These are phyloP conservation scores for Gerris lacustris DNA, from an alignment of 2,888 invertebrate genomes.

Conservation along the genomic window DNA sequence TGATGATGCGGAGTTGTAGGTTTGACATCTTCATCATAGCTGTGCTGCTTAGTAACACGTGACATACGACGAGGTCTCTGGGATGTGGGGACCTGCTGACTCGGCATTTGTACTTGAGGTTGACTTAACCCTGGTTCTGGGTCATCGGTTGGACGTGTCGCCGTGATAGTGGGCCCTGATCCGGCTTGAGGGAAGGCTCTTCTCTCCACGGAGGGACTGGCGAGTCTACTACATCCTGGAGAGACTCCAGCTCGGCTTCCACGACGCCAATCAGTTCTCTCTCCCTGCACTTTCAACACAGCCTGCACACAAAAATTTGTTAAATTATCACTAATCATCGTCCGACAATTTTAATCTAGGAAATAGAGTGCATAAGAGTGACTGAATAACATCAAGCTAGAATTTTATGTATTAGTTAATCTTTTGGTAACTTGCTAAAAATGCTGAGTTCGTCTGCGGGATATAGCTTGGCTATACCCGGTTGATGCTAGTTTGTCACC, in stretches of 20 bases:
- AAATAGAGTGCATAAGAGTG: neutral
- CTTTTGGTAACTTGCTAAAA: too few species aligned
- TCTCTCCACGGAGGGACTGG: constrained; percentile 41
- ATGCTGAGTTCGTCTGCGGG: too few species aligned
- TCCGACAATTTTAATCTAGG: neutral
- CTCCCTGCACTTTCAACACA: constrained; percentile 29
- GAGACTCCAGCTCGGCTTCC: constrained; percentile 31
- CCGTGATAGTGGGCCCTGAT: neutral
- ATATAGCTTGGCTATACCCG: too few species aligned
- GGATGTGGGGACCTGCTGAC: neutral
- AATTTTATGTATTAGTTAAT: too few species aligned
- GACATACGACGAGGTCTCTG: constrained; percentile 43
- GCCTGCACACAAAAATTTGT: constrained; percentile 21
- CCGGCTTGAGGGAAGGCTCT: constrained; percentile 22
- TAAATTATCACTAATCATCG: neutral
- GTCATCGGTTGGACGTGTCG: neutral
- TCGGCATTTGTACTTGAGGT: neutral
- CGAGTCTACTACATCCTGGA: constrained; percentile 46
- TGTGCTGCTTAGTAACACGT: constrained; percentile 59
- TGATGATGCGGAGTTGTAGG: constrained; percentile 28
- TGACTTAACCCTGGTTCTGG: neutral
- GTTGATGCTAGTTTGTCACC: too few species aligned
- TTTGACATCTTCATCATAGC: constrained; percentile 68
- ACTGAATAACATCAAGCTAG: too few species aligned
- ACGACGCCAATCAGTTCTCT: constrained; percentile 19